Evolutionary conservation across 2,797 vertebrate genomes (phyloP).

Genomic region (Spinibarbus caldwelli): DNA sequence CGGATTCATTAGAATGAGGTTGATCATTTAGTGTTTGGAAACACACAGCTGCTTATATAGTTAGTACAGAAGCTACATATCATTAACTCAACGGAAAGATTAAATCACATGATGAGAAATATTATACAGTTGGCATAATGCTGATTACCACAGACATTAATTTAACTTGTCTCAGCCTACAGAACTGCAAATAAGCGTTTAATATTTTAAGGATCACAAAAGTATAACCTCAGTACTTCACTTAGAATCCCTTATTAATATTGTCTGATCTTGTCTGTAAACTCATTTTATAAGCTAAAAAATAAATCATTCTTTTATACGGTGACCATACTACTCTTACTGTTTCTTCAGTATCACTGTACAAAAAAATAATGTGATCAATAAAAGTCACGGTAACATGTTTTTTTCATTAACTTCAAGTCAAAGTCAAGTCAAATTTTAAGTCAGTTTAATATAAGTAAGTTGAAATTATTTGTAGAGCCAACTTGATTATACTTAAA

Average conservation of each 20-base stretch:
- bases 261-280: background rate
- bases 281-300: background rate
- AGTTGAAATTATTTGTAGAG: background rate
- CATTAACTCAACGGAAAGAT: background rate
- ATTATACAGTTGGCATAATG: background rate
- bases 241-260: background rate
- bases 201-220: background rate
- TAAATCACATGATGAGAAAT: slow-evolving; percentile 29
- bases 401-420: background rate
- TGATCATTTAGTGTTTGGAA: slow-evolving; percentile 37
- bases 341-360: background rate
- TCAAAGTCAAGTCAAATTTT: background rate
- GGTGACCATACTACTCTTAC: background rate
- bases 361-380: background rate
- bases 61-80: slow-evolving; percentile 34
- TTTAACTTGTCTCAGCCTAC: background rate
- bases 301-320: background rate
- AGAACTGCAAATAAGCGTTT: background rate
- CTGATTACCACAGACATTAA: background rate
- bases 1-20: slow-evolving; percentile 24
- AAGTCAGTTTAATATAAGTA: background rate
- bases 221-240: background rate
- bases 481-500: background rate
- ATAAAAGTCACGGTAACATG: background rate
- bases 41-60: slow-evolving; percentile 33